phyloP scores from a whole-genome alignment of 1,140 invertebrate genomes.

The Heliconius hermathena region DNA sequence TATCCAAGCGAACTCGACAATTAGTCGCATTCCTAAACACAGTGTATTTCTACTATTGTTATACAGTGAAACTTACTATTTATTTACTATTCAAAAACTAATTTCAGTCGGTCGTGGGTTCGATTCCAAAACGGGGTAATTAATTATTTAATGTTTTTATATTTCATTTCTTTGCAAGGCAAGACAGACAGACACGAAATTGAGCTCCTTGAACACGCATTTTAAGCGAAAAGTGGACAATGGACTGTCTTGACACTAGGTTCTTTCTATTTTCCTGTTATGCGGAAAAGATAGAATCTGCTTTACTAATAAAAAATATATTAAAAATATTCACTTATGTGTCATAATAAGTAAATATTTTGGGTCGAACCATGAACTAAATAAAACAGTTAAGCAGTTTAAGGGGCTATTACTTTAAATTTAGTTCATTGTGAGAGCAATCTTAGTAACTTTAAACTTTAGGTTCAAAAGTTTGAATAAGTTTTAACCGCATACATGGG shows the following conservation, averaged over 20 bases:
- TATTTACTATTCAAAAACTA: background rate
- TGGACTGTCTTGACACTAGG: too few species aligned
- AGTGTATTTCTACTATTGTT: background rate
- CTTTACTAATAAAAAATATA: too few species aligned
- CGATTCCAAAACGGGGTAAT: too few species aligned
- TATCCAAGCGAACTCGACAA: conserved; percentile 7
- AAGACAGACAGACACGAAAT: too few species aligned
- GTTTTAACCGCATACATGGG: background rate
- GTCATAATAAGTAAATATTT: background rate
- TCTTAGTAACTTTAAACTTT: background rate
- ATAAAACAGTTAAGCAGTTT: background rate
- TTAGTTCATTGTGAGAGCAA: background rate
- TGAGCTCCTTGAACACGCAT: too few species aligned
- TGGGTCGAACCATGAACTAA: background rate
- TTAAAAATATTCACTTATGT: background rate
- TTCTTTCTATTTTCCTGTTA: too few species aligned
- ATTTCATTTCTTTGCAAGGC: too few species aligned
- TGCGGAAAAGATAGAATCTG: too few species aligned
- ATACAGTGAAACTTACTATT: background rate
- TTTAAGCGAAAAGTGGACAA: too few species aligned
- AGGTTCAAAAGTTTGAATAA: background rate
- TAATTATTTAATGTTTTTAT: too few species aligned
- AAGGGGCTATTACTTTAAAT: background rate
- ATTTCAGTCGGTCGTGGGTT: background rate
- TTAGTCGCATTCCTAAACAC: background rate